Conservation (phyloP, 2,113 vertebrate genomes). For the Orthochromis indermauri region DNA sequence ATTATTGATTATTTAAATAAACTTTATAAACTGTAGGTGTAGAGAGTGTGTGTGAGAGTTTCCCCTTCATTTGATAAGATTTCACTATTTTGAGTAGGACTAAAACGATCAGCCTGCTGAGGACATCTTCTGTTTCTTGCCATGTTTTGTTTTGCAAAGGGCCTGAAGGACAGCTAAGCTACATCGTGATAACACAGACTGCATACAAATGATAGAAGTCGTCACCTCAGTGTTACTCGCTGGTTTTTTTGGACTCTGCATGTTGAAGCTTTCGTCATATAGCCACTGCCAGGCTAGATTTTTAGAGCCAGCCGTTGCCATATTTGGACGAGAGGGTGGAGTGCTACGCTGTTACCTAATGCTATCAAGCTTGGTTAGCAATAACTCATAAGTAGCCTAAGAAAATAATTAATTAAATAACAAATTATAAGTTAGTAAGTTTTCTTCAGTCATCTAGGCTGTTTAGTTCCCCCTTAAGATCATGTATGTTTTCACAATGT, state of each 20-base stretch:
- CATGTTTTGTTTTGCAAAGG: not conserved
- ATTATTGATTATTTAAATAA: not conserved
- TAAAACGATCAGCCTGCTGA: not conserved
- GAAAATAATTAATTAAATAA: not conserved
- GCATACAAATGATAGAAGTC: not conserved
- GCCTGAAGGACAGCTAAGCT: not conserved
- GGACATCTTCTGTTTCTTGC: not conserved
- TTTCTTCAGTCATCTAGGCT: not conserved
- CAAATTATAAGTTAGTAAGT: not conserved
- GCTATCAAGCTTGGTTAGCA: not conserved
- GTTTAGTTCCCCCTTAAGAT: not conserved
- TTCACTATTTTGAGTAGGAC: not conserved
- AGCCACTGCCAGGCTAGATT: not conserved
- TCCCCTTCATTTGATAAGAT: not conserved
- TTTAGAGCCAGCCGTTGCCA: not conserved
- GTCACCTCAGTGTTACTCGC: not conserved
- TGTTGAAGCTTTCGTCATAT: accelerated
- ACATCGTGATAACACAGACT: accelerated
- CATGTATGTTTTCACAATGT: not conserved
- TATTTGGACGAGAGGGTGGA: not conserved
- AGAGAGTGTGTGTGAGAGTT: not conserved
- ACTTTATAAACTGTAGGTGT: not conserved
- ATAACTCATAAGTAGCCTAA: not conserved
- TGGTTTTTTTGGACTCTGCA: accelerated
- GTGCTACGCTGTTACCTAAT: not conserved